phyloP scores from a whole-genome alignment of 2,888 invertebrate species.

The Tenthredo mesomela region DNA sequence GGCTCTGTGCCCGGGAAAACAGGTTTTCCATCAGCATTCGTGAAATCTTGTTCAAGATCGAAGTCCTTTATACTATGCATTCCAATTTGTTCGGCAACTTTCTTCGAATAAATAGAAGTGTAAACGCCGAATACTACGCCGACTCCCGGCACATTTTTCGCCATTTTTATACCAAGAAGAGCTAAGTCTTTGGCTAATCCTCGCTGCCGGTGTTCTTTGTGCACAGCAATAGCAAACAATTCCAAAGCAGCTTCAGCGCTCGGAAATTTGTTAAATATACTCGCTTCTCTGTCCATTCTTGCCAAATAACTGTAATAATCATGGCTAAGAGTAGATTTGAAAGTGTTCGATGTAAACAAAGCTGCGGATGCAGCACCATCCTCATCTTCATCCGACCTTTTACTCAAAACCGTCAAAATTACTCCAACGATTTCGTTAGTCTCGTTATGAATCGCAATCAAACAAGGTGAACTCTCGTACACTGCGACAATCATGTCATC shows the following conservation, averaged over 20 bases:
- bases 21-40: constrained; percentile 35
- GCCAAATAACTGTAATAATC: constrained; percentile 62
- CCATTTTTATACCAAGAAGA: constrained; percentile 57
- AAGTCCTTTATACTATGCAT: constrained; percentile 57
- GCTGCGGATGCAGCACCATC: constrained; percentile 51
- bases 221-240: constrained; percentile 64
- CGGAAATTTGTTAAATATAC: constrained; percentile 58
- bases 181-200: constrained; percentile 60
- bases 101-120: constrained; percentile 61
- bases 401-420: constrained; percentile 60
- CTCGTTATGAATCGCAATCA: constrained; percentile 56
- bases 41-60: constrained; percentile 57
- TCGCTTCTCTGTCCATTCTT: constrained; percentile 57
- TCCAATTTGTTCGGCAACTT: constrained; percentile 58
- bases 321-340: constrained; percentile 55
- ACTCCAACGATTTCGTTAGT: constrained; percentile 59
- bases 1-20: constrained; percentile 56
- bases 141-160: constrained; percentile 50
- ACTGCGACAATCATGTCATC: constrained; percentile 57
- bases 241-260: constrained; percentile 58
- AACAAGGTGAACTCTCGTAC: constrained; percentile 60
- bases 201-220: constrained; percentile 59
- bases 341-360: constrained; percentile 52
- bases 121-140: constrained; percentile 62
- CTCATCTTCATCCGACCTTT: constrained; percentile 56